Base-by-base conservation (phyloP, 2,113 vertebrate species). In the Salminus brasiliensis region DNA sequence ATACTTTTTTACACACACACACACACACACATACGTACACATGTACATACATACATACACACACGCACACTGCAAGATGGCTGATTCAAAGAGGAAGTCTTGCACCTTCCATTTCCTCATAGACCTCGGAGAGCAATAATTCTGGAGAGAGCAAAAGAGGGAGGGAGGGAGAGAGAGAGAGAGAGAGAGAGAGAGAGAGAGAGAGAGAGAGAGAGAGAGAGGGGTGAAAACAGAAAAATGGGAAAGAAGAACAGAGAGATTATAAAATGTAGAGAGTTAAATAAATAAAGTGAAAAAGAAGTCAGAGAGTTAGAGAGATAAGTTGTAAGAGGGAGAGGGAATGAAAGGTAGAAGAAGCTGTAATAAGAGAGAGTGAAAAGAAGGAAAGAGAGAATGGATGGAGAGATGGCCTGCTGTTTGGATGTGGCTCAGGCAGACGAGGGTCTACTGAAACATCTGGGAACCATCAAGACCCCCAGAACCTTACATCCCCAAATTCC, bases 391-490 rank as follows among this genome's bases (percentile, higher is more conserved):
- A 27, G 75, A 27, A 41, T 53, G 18, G 29, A 34, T 57, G 66
- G 68, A 85, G 67, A 85, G 87, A 87, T 91, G 90, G n/a, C n/a
- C n/a, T n/a, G n/a, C n/a, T n/a, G 23, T 39, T 18, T 67, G 74
- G 74, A 65, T 49, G 21, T 76, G 63, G 63, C 74, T 3, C 27
- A 36, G 30, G 74, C 74, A 65, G 59, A 66, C 43, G 45, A 60
- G 85, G 86, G 30, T 72, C 68, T 55, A 34, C 82, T 39, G 41
- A 79, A 91, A 93, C 94, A 95, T 95, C 94, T 95, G 94, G 94
- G 93, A 95, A 90, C 89, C 91, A 95, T 95, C 94, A 93, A 91
- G 88, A 57, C 85, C 85, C 87, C 85, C 83, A 86, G 85, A 85
- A 86, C 85, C 76, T 88, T 80, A 90, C 87, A 86, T 91, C 90